phyloP scores from a whole-genome alignment of 2,888 invertebrate genomes.

The Agonopterix heracliana region DNA sequence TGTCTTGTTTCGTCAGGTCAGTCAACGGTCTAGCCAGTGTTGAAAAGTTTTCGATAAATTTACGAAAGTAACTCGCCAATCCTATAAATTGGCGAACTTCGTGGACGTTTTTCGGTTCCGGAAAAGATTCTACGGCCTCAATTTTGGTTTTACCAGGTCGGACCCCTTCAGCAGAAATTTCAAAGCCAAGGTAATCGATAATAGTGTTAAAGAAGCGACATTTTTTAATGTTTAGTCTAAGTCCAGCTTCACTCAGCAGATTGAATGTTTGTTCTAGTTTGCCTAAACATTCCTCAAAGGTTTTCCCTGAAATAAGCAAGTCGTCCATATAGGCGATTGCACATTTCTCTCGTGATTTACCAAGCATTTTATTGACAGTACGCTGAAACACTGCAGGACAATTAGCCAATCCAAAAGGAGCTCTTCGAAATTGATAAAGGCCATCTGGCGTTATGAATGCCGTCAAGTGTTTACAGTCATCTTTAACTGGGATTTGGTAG shows the following conservation, averaged over 20 bases:
- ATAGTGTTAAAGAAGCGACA: slow-evolving; percentile 18
- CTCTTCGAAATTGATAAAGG: slow-evolving; percentile 3
- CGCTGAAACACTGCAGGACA: slow-evolving; percentile 10
- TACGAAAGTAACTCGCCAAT: slow-evolving; percentile 12
- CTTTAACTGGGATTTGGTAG: slow-evolving; percentile 12
- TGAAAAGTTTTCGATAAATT: slow-evolving; percentile 18
- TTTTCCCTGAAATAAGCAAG: slow-evolving; percentile 16
- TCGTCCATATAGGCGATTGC: slow-evolving; percentile 25
- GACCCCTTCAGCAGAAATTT: slow-evolving; percentile 19
- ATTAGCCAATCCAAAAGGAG: slow-evolving; percentile 11
- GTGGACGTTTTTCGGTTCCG: slow-evolving; percentile 19
- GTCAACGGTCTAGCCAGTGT: slow-evolving; percentile 15
- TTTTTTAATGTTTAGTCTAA: slow-evolving; percentile 13
- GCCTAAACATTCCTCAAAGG: slow-evolving; percentile 1
- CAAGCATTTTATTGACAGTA: slow-evolving; percentile 17
- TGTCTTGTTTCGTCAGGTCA: slow-evolving; percentile 1
- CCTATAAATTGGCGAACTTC: slow-evolving; percentile 28
- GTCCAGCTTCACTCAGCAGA: background rate
- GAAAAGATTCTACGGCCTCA: slow-evolving; percentile 21
- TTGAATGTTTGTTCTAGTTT: slow-evolving; percentile 3
- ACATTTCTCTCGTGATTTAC: slow-evolving; percentile 3
- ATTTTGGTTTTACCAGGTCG: slow-evolving; percentile 20
- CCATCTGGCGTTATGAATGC: slow-evolving; percentile 10
- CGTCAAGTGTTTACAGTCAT: slow-evolving; percentile 9
- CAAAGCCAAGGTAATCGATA: slow-evolving; percentile 23